Conservation (phyloP, 2,113 vertebrate genomes). For the Cochlearius cochlearius region DNA sequence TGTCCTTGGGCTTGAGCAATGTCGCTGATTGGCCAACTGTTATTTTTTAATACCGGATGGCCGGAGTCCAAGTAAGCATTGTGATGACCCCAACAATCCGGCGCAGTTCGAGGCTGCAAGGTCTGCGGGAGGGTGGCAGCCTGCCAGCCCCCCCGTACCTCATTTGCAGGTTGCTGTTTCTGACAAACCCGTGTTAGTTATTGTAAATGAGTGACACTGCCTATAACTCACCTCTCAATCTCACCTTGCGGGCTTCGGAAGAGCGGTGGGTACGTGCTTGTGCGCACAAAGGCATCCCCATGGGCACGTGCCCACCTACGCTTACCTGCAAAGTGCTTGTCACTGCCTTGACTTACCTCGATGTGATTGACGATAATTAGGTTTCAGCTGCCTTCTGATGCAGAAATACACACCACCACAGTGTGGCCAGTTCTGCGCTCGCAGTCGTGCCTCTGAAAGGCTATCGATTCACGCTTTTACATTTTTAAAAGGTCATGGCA, state of each 20-base stretch:
- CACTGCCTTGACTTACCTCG: constrained; percentile 22
- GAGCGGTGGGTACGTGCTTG: background rate
- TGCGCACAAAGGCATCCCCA: background rate
- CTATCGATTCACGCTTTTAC: constrained; percentile 73
- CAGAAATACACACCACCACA: constrained; percentile 70
- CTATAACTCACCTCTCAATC: constrained; percentile 61
- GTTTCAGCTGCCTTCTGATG: constrained; percentile 78
- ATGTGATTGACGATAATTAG: constrained; percentile 81
- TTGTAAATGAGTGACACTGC: constrained; percentile 55
- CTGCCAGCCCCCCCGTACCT: constrained; percentile 40
- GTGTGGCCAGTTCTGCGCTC: constrained; percentile 54
- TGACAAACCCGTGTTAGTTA: constrained; percentile 62
- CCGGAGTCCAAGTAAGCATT: constrained; percentile 46
- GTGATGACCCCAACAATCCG: constrained; percentile 52
- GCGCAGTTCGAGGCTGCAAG: constrained; percentile 50
- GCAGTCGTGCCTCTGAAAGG: constrained; percentile 65
- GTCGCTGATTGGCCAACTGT: constrained; percentile 48
- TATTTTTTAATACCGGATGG: constrained; percentile 58
- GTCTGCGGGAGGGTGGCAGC: constrained; percentile 58
- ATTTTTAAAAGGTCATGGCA: constrained; percentile 81
- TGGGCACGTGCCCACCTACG: background rate
- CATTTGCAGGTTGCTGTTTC: constrained; percentile 58
- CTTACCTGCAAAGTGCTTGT: constrained; percentile 15
- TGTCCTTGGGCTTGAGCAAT: constrained; percentile 52
- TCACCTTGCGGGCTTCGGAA: background rate